phyloP scores from a whole-genome alignment of 2,888 invertebrate genomes.

The Xanthorhoe spadicearia region DNA sequence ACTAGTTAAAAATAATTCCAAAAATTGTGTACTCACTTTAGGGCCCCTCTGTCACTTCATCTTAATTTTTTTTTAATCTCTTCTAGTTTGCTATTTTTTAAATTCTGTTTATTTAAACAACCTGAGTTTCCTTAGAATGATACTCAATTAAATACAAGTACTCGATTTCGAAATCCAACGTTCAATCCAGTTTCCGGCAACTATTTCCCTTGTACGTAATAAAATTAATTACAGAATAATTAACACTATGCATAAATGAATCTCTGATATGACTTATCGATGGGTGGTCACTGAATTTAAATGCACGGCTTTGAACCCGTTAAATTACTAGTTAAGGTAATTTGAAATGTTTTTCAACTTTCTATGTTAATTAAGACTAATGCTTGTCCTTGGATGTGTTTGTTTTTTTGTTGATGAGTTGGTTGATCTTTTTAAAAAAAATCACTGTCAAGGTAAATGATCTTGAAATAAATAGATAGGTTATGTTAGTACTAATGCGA shows the following conservation, averaged over 20 bases:
- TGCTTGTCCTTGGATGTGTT: constrained; percentile 2
- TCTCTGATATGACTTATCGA: constrained; percentile 66
- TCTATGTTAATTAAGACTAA: constrained; percentile 15
- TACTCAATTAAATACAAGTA: background rate
- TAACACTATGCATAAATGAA: constrained; percentile 75
- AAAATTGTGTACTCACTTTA: no score
- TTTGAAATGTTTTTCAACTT: constrained; percentile 37
- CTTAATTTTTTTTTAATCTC: no score
- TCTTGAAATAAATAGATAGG: no score
- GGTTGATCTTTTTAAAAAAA: background rate
- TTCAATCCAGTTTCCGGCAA: constrained; percentile 31
- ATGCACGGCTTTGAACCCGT: constrained; percentile 29
- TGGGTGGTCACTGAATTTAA: constrained; percentile 62
- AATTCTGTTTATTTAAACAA: background rate
- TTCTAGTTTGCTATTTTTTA: no score
- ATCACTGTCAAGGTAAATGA: background rate
- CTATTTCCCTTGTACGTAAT: constrained; percentile 29
- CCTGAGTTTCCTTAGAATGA: background rate
- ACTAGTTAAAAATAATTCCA: no score
- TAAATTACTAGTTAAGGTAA: constrained; percentile 30
- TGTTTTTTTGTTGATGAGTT: background rate
- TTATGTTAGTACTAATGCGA: no score
- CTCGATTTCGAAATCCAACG: constrained; percentile 40
- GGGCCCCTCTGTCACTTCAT: no score
- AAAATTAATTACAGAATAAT: constrained; percentile 52